Conservation (phyloP, 92 coral and sea anemone genomes). For the Zoanthus gigantus region DNA sequence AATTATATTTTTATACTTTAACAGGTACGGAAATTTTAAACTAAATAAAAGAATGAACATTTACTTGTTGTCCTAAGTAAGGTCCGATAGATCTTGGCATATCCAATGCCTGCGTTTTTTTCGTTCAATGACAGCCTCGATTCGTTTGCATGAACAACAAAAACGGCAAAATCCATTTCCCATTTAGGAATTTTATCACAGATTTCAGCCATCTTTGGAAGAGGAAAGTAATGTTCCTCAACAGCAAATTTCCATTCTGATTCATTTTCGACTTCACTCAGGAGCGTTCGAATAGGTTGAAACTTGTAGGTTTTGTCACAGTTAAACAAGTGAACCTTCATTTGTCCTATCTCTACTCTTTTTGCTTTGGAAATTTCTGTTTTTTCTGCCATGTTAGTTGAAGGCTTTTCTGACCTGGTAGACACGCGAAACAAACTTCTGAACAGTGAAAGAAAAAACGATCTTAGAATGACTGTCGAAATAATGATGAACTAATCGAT, state of each 20-base stretch:
- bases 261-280: slow-evolving; percentile 40
- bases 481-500: neutral
- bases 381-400: slow-evolving; percentile 8
- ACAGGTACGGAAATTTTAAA: neutral
- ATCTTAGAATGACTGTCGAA: neutral
- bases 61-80: slow-evolving; percentile 53
- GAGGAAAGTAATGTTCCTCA: slow-evolving; percentile 34
- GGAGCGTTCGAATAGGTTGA: slow-evolving; percentile 53
- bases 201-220: slow-evolving; percentile 50
- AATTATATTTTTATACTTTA: neutral
- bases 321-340: slow-evolving; percentile 72
- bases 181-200: slow-evolving; percentile 1
- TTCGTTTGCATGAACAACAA: slow-evolving; percentile 76
- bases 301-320: slow-evolving; percentile 76
- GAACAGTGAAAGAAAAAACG: slow-evolving; percentile 12
- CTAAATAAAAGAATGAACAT: neutral
- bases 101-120: slow-evolving; percentile 69
- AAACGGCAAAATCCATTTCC: slow-evolving; percentile 67
- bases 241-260: slow-evolving; percentile 30
- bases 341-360: neutral
- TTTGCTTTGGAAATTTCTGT: neutral
- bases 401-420: neutral
- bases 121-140: slow-evolving; percentile 70
- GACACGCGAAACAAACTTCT: neutral
- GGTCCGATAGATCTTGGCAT: slow-evolving; percentile 62